These are phyloP conservation scores for Oryzaephilus surinamensis DNA, from an alignment of 1,140 invertebrate genomes.

Conservation along the genomic window DNA sequence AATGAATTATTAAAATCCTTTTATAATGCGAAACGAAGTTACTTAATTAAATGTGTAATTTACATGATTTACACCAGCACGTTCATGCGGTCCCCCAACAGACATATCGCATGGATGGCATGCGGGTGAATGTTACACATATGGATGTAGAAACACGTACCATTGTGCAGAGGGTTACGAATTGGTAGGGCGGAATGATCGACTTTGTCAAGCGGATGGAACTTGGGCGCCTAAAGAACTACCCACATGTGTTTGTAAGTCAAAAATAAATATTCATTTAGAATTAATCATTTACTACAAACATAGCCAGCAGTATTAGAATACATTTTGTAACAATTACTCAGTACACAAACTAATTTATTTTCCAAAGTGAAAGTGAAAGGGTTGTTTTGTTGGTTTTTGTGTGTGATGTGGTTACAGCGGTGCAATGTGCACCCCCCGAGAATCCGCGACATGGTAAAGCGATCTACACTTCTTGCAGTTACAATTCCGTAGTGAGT, in stretches of 20 bases:
- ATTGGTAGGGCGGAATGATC: constrained; percentile 70
- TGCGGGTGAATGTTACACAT: constrained; percentile 85
- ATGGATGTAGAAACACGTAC: constrained; percentile 82
- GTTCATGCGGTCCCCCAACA: constrained; percentile 74
- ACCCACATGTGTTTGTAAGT: constrained; percentile 79
- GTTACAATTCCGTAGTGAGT: constrained; percentile 85
- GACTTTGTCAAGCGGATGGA: constrained; percentile 77
- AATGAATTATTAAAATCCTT: background rate
- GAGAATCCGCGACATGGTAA: constrained; percentile 83
- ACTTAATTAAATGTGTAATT: background rate
- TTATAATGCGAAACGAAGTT: background rate
- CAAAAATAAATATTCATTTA: background rate
- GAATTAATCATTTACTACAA: background rate
- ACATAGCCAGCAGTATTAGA: background rate
- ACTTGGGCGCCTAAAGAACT: constrained; percentile 81
- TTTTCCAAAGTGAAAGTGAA: no score
- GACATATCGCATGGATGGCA: constrained; percentile 86
- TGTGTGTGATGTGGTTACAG: constrained; percentile 54
- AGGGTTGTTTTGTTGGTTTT: constrained; percentile 17
- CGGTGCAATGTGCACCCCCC: constrained; percentile 80
- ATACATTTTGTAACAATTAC: no score
- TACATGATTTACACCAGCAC: constrained; percentile 43
- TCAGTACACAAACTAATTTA: no score
- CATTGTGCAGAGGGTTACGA: constrained; percentile 90
- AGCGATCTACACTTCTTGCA: constrained; percentile 82